Base-by-base conservation (phyloP, 2,113 vertebrate genomes). In the Glaucidium brasilianum region DNA sequence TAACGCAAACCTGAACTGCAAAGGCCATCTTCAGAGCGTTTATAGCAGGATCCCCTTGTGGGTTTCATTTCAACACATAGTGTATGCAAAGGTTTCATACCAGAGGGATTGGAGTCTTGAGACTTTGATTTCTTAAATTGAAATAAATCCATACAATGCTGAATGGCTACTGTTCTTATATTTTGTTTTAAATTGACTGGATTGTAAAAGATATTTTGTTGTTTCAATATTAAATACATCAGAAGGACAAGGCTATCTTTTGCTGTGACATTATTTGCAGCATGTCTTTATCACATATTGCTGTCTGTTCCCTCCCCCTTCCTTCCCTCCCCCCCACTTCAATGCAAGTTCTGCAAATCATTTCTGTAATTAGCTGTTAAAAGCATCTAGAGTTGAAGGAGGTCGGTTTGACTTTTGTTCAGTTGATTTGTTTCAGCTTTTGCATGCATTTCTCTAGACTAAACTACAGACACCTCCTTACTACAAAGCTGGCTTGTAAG, bases 301-400 rank as follows among this genome's bases (percentile, higher is more conserved):
- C 60, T 43, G 41, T 47, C 34, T 67, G 3, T 72, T 73, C 41
- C 37, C 16, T 84, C 41, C 25, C 16, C 8, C 37, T 52, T 20
- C 29, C 21, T 45, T 15, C 11, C 16, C 8, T 20, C 0, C 0
- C 10, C 1, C 6, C 2, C 3, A 5, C 34, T 23, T 34, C 23
- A 71, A 71, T 29, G 41, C 23, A 75, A 85, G 56, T 85, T 92
- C 82, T 90, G 77, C 49, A 82, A 91, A 74, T 85, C 4, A 29
- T 88, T 94, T 67, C 58, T 90, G 39, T 87, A 73, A 64, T 63
- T 69, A 74, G 32, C 37, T 83, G n/a, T 43, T 90, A 60, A 78
- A 67, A 66, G 37, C 21, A 52, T 45, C 34, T 52, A 45, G 47
- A 83, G 8, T 41, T 76, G 58, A 59, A 68, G 73, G 26, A 80